A percentile compares a stretch with the other conserved stretches of the same genome.
Conservation (phyloP, 2,888 invertebrate genomes). For the Balanococcus diminutus region DNA sequence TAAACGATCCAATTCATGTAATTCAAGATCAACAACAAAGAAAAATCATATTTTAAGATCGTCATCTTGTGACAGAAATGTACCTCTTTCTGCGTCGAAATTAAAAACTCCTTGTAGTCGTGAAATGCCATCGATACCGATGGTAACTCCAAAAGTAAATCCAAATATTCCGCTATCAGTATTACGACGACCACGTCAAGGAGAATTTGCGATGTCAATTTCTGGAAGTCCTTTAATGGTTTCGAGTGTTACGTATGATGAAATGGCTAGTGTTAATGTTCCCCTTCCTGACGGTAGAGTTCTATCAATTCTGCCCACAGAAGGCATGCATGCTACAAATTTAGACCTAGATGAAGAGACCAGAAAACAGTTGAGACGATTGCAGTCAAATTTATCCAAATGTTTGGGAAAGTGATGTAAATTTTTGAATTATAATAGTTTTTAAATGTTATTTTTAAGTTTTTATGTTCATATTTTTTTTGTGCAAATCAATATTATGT, state of each 20-base stretch:
- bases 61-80: slow-evolving; percentile 39
- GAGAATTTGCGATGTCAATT: slow-evolving; percentile 56
- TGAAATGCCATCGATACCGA: slow-evolving; percentile 25
- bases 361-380: slow-evolving; percentile 46
- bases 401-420: slow-evolving; percentile 47
- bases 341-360: slow-evolving; percentile 54
- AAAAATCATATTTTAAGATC: background rate
- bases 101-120: slow-evolving; percentile 55
- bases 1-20: slow-evolving; percentile 51
- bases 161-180: slow-evolving; percentile 56
- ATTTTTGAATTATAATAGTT: background rate
- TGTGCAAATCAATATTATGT: slow-evolving; percentile 2
- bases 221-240: slow-evolving; percentile 56
- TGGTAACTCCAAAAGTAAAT: slow-evolving; percentile 57
- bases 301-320: slow-evolving; percentile 56
- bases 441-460: background rate
- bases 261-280: slow-evolving; percentile 56
- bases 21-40: slow-evolving; percentile 30
- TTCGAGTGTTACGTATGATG: slow-evolving; percentile 53
- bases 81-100: slow-evolving; percentile 30
- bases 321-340: slow-evolving; percentile 47
- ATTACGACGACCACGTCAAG: slow-evolving; percentile 56
- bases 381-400: slow-evolving; percentile 45
- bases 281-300: slow-evolving; percentile 56
- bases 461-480: background rate